Evolutionary conservation across 2,797 vertebrate genomes (phyloP).

Genomic region (Pipistrellus kuhlii): DNA sequence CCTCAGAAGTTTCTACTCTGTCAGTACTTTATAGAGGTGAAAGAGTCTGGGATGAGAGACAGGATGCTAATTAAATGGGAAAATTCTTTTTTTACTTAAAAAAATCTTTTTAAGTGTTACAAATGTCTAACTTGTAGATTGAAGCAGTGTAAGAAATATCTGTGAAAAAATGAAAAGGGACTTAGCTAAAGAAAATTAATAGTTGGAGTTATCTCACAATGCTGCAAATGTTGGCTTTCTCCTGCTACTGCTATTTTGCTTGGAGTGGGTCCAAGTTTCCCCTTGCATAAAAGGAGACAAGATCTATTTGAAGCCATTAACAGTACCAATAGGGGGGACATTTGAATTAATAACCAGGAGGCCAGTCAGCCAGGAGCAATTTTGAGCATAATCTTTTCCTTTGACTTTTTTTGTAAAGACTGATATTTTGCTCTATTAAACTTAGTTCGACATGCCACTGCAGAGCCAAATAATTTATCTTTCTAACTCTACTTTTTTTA

Average conservation of each 20-base stretch:
- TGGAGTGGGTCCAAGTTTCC: conserved; percentile 76
- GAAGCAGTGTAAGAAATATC: conserved; percentile 69
- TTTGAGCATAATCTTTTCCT: conserved; percentile 80
- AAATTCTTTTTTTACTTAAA: conserved; percentile 54
- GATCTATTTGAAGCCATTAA: conserved; percentile 83
- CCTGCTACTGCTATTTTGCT: conserved; percentile 81
- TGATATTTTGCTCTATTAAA: conserved; percentile 74
- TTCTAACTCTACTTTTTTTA: conserved; percentile 68
- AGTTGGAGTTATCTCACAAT: conserved; percentile 79
- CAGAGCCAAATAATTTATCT: conserved; percentile 77
- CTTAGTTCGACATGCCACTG: conserved; percentile 41
- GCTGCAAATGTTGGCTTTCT: conserved; percentile 79
- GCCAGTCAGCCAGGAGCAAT: conserved; percentile 82
- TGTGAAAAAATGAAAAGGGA: conserved; percentile 76
- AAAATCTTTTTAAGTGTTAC: conserved; percentile 47
- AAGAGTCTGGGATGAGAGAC: conserved; percentile 37
- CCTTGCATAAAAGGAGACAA: conserved; percentile 78
- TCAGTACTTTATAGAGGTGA: not conserved
- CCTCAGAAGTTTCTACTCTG: not conserved
- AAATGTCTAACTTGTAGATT: conserved; percentile 67
- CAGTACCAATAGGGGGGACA: conserved; percentile 80
- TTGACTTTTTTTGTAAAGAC: conserved; percentile 78
- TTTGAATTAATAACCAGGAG: conserved; percentile 82
- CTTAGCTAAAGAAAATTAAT: conserved; percentile 80
- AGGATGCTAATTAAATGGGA: conserved; percentile 46